Evolutionary conservation across 1,140 invertebrate genomes (phyloP).

Genomic region (Bombus turneri): DNA sequence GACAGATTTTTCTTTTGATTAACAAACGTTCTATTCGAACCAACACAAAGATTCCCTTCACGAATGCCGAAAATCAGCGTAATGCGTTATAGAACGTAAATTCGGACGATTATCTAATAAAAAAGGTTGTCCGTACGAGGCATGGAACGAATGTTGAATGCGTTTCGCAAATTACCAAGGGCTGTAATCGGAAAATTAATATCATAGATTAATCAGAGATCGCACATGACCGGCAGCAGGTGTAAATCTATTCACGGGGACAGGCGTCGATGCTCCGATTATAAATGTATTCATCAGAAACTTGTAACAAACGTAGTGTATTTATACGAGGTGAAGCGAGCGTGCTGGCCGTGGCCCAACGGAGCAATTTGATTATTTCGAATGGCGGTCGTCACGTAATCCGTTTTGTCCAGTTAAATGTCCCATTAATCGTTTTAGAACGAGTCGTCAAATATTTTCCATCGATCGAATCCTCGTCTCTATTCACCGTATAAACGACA

Average conservation of each 20-base stretch:
- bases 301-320: constrained; percentile 59
- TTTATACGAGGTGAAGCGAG: constrained; percentile 49
- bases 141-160: constrained; percentile 19
- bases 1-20: background rate
- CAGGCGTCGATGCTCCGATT: constrained; percentile 35
- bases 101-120: background rate
- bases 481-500: constrained; percentile 47
- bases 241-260: constrained; percentile 58
- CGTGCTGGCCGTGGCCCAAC: constrained; percentile 52
- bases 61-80: background rate
- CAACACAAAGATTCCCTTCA: background rate
- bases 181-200: constrained; percentile 45
- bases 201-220: constrained; percentile 24
- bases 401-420: constrained; percentile 66
- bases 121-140: constrained; percentile 10
- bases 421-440: constrained; percentile 65
- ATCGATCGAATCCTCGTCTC: constrained; percentile 32
- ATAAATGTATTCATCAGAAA: constrained; percentile 57
- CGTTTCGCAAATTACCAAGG: constrained; percentile 24
- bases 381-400: constrained; percentile 62
- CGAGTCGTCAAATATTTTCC: constrained; percentile 66
- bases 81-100: background rate
- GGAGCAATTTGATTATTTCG: constrained; percentile 66
- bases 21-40: background rate
- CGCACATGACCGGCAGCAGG: constrained; percentile 28